Base-by-base conservation (phyloP, 2,888 invertebrate genomes). In the Deladenus siricidicola region DNA sequence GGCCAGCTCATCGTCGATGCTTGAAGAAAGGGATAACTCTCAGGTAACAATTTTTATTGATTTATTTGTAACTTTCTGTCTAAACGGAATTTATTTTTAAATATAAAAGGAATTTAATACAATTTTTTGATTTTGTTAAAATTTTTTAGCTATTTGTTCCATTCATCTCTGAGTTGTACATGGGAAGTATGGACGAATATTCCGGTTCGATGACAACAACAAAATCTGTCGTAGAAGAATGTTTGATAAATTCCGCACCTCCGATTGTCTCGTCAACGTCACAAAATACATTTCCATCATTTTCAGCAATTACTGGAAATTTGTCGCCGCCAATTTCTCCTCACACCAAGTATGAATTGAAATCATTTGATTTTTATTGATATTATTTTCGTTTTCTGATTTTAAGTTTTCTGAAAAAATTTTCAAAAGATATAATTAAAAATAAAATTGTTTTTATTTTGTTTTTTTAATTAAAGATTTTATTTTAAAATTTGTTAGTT, bases 61-160 rank as follows among this genome's bases (percentile, higher is more conserved):
- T 8, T 34, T 10, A 10, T 34, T 34, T 10, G 14, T 10, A 14
- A 34, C 8, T 10, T 10, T 34, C 14, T 34, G 8, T 34, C 14
- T 6, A 34, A 34, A 10, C 8, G 39, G 39, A 34, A 14, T 10
- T 10, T 34, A 34, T 10, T 34, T 34, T 34, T 34, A 34, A 6
- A 34, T 34, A 10, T 34, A 10, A 10, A 34, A 14, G 39, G 6
- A 34, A 10, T 34, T 14, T 34, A 34, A 34, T n/a, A n/a, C n/a
- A 34, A 34, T 34, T 34, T 34, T 34, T 34, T 34, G 14, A 10
- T 34, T 34, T 34, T 34, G 39, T 34, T 34, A 14, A 34, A 34
- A 34, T 34, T 34, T 58, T 65, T 44, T 62, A 76, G 64, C 60
- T 74, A n/a, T 79, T 79, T 55, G 68, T 79, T 24, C 79, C 78